phyloP scores from a whole-genome alignment of 2,113 vertebrate genomes.

The Cebus imitator region DNA sequence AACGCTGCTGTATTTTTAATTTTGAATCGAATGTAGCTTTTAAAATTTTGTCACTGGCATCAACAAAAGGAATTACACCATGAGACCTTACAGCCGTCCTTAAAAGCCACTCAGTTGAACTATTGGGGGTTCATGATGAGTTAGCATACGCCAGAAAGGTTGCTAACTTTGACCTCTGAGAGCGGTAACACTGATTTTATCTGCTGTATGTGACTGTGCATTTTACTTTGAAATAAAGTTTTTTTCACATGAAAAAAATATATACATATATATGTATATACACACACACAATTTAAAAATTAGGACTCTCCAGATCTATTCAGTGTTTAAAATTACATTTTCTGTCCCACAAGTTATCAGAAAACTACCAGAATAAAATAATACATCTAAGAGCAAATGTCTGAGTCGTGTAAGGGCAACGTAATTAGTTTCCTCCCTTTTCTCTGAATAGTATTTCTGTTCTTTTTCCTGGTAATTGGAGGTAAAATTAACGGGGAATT shows the following conservation, averaged over 20 bases:
- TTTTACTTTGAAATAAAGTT: slow-evolving; percentile 81
- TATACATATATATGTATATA: background rate
- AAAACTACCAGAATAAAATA: background rate
- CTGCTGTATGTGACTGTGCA: slow-evolving; percentile 54
- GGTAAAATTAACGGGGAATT: background rate
- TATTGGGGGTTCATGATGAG: background rate
- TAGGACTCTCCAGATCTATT: background rate
- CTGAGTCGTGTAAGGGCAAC: background rate
- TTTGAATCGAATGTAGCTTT: slow-evolving; percentile 42
- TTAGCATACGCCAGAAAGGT: background rate
- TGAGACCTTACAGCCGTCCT: background rate
- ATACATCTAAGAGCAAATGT: background rate
- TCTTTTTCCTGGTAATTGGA: background rate
- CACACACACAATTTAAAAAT: background rate
- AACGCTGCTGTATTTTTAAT: slow-evolving; percentile 45
- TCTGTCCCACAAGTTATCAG: background rate
- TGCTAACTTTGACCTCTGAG: slow-evolving; percentile 10
- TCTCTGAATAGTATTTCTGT: background rate
- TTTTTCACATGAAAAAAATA: slow-evolving; percentile 55
- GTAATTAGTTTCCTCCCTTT: background rate
- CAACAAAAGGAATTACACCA: background rate
- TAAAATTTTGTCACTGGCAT: slow-evolving; percentile 10
- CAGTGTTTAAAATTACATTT: background rate
- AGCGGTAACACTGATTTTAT: background rate
- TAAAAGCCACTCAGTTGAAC: background rate